Base-by-base conservation (phyloP, 1,140 invertebrate genomes). In the Ips typographus region DNA sequence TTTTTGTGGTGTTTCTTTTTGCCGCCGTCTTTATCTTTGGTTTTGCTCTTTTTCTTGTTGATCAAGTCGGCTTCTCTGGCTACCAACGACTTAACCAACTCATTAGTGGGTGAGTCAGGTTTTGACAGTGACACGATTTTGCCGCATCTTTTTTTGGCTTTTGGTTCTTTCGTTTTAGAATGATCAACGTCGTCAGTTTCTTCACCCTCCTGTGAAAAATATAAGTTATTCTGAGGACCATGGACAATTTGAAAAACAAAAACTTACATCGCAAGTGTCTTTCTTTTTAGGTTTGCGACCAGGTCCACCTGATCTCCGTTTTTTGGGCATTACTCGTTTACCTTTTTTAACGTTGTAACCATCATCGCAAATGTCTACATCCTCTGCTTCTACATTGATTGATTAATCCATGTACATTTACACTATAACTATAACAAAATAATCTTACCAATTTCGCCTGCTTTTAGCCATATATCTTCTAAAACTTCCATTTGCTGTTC, bases 381-480 rank as follows among this genome's bases (percentile, higher is more conserved):
- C 84, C 39, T 82, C 76, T 0, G 84, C 79, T 70, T 86, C 84
- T 22, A 75, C 74, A 70, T 4, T 47, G 38, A 67, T 61, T 4
- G 37, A 22, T 55, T 22, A 5, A 8, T 38, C 3, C 4, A 22
- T 22, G 22, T 22, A 22, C 22, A 22, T 22, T 37, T 2, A 55
- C 1, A 4, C 3, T 8, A 2, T 55, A 47, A 47, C 4, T 55
- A 22, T 22, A 22, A 2, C 1, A 4, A 55, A 37, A 55, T 37
- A 1, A 55, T 43, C 43, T 36, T 80, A 86, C 85, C 89, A 79
- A 91, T 90, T 82, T 92, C 90, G 65, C 90, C 90, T 68, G 90
- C 91, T 82, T 92, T 93, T 39, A 91, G 71, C 89, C 91, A 93
- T 73, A 92, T 91, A 74, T 92, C 91, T 82, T 91, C 90, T 1